A percentile compares a stretch with the other conserved stretches of the same genome.
These are phyloP conservation scores for Priocnemis perturbator DNA, from an alignment of 2,888 invertebrate genomes.

Conservation along the genomic window DNA sequence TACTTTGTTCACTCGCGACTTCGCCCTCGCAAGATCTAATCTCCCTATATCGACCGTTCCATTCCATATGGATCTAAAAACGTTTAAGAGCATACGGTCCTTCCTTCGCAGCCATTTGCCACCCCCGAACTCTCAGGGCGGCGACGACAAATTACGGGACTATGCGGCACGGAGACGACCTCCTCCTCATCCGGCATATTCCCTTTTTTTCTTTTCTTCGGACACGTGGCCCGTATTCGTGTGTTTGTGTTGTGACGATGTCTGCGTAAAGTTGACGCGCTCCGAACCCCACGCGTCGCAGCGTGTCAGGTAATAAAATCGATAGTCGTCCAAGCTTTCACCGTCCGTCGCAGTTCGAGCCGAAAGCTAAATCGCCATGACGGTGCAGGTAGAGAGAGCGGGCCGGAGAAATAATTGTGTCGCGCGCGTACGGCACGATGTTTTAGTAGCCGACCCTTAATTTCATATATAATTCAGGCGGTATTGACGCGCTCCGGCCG, in stretches of 20 bases:
- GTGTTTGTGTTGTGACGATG: neutral
- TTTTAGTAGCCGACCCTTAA: conserved; percentile 11
- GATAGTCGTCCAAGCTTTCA: conserved; percentile 32
- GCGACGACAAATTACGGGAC: conserved; percentile 27
- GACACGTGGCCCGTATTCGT: conserved; percentile 28
- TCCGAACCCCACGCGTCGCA: neutral
- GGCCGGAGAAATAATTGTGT: conserved; percentile 39
- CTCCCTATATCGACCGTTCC: conserved; percentile 62
- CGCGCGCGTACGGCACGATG: conserved; percentile 17
- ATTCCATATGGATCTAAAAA: conserved; percentile 57
- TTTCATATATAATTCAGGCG: conserved; percentile 10
- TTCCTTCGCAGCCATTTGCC: conserved; percentile 18
- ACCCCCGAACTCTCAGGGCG: conserved; percentile 10
- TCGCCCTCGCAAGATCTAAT: conserved; percentile 25
- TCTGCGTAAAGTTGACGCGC: conserved; percentile 26
- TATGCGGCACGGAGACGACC: neutral
- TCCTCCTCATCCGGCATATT: conserved; percentile 11
- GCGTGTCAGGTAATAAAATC: conserved; percentile 45
- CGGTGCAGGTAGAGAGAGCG: conserved; percentile 7
- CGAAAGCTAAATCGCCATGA: conserved; percentile 41
- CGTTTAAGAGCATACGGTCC: conserved; percentile 34
- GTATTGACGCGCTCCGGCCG: neutral
- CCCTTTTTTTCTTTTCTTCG: conserved; percentile 37
- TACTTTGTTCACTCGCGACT: conserved; percentile 21
- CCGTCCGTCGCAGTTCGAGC: conserved; percentile 26